phyloP scores from a whole-genome alignment of 2,888 invertebrate species.

The Ectemnius continuus region DNA sequence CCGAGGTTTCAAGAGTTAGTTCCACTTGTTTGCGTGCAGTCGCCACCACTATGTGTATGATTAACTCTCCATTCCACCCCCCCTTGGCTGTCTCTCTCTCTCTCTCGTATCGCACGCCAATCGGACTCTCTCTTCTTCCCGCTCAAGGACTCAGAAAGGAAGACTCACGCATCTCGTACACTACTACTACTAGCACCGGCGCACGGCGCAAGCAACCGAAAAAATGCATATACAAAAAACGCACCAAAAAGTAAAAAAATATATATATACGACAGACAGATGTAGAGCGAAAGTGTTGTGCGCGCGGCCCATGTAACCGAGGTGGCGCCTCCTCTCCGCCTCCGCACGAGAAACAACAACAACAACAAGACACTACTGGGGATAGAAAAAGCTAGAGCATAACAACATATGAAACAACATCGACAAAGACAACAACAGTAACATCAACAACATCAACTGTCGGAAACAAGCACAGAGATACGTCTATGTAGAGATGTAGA shows the following conservation, averaged over 20 bases:
- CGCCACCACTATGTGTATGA: background rate
- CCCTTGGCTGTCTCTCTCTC: conserved; percentile 13
- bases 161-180: conserved; percentile 49
- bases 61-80: conserved; percentile 6
- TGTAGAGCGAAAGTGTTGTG: background rate
- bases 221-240: background rate
- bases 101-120: background rate
- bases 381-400: background rate
- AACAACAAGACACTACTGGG: conserved; percentile 2
- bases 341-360: background rate
- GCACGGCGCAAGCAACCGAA: background rate
- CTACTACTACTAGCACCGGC: conserved; percentile 30
- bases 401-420: conserved; percentile 30
- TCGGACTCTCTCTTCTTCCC: too few species aligned
- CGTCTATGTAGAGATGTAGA: conserved; percentile 19
- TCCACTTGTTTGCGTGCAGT: conserved; percentile 1
- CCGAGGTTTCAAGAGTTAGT: conserved; percentile 11
- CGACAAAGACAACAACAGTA: conserved; percentile 2
- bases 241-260: background rate
- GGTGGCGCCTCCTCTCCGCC: background rate
- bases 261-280: too few species aligned
- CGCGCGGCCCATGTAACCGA: too few species aligned
- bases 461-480: too few species aligned
- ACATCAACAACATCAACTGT: conserved; percentile 16
- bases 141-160: conserved; percentile 37